A percentile compares a stretch with the other conserved stretches of the same genome.
Conservation (phyloP, 35 echinoderm and acorn worm genomes). For the Strongylocentrotus purpuratus region DNA sequence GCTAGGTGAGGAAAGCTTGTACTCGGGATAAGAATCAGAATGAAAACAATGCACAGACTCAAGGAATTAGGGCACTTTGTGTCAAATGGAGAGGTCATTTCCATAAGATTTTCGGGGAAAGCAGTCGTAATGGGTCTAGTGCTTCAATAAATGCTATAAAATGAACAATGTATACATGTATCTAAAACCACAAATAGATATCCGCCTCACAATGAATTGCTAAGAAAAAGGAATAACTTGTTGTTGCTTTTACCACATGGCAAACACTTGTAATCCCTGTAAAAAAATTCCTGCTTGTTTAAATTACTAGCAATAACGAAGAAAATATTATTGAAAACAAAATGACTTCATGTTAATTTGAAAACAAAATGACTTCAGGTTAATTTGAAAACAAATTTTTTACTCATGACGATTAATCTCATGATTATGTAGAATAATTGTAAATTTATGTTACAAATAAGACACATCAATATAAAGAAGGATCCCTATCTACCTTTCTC, state of each 20-base stretch:
- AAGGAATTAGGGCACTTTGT: not conserved
- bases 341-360: too few relatives aligned
- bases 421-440: too few relatives aligned
- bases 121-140: not conserved
- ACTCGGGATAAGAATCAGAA: constrained; percentile 16
- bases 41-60: not conserved
- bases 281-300: not conserved
- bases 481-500: too few relatives aligned
- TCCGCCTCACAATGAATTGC: not conserved
- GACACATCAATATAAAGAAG: too few relatives aligned
- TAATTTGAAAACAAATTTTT: too few relatives aligned
- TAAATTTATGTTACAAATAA: too few relatives aligned
- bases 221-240: not conserved
- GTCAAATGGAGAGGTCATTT: not conserved
- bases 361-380: too few relatives aligned
- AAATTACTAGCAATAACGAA: not conserved
- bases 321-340: too few relatives aligned
- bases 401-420: too few relatives aligned
- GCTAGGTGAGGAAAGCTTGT: not conserved
- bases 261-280: not conserved
- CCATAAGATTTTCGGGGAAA: not conserved
- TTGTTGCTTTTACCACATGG: not conserved
- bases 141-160: not conserved
- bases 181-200: not conserved
- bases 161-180: not conserved